Evolutionary conservation across 2,113 vertebrate species (phyloP), one percentile per base, ranked within the genome.

Genomic region (Mustela nigripes): DNA sequence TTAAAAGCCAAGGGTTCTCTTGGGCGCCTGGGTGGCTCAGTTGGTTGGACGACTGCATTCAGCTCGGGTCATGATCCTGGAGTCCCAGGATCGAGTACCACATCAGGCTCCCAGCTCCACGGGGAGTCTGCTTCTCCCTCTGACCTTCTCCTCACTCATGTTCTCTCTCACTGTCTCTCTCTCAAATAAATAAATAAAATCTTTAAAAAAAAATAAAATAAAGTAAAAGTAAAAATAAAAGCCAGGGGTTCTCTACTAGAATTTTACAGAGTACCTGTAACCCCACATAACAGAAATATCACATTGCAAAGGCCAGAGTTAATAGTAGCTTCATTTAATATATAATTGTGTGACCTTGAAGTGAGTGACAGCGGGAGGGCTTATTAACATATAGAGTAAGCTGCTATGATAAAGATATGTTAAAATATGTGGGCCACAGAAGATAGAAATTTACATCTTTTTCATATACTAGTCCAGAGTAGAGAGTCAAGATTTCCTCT

Each of bases 341-440:
- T 24, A 50, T 69, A 85, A 81, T 5, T 24, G 8, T 65, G 62
- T 73, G 42, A 58, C 50, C 11, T 82, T 74, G 36, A 22, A 88
- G 33, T 60, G 84, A 87, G 85, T 76, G 87, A 80, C 4, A 2
- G 39, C 80, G 33, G 19, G n/a, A 15, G 24, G 5, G 7, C 21
- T 93, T 92, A 79, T 39, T 89, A 60, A 48, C 16, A 18, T 53
- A 24, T 14, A 76, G 76, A 10, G 18, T 90, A 45, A 65, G 48
- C 19, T 67, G 39, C 56, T 94, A 2, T 53, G 60, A 81, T 86
- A 71, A 92, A 95, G 22, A 60, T 36, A 63, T 24, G 73, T 45
- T 78, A 91, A 96, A 83, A 45, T 73, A 90, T 45, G 26, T 58
- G 48, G 33, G 74, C 88, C 81, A 28, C 63, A 85, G 84, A 85